Percentiles rank a stretch among this genome's conserved stretches.
Conservation (phyloP, 2,113 vertebrate genomes). For the Channa argus region DNA sequence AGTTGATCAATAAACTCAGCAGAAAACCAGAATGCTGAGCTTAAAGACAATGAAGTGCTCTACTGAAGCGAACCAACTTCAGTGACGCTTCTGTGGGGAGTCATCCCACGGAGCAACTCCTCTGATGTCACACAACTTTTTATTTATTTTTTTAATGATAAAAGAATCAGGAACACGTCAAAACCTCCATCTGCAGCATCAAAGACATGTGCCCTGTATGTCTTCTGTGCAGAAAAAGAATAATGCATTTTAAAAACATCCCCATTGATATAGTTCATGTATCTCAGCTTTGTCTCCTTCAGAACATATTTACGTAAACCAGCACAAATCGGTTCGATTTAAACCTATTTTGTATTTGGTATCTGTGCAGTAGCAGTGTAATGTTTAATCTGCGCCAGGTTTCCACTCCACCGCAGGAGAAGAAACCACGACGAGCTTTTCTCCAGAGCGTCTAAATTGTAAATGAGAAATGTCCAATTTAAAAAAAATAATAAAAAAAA, state of each 20-base stretch:
- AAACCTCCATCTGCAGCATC: no score
- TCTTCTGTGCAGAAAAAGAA: no score
- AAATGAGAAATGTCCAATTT: constrained; percentile 15
- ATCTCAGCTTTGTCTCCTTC: no score
- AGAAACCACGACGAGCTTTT: neutral
- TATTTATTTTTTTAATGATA: neutral
- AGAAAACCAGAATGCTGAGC: no score
- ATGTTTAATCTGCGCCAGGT: neutral
- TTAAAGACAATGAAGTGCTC: no score
- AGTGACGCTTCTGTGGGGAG: no score
- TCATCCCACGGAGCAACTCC: neutral
- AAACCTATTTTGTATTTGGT: neutral
- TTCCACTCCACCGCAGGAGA: neutral
- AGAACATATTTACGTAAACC: neutral
- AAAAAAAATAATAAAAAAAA: no score
- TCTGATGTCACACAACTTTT: neutral
- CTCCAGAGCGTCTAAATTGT: constrained; percentile 1
- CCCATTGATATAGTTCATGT: no score
- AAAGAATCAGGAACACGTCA: neutral
- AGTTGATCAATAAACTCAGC: no score
- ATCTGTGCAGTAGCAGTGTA: neutral
- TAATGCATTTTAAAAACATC: no score
- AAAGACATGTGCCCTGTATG: no score
- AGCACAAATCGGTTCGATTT: neutral
- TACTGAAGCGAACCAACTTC: no score